Evolutionary conservation across 2,888 invertebrate genomes (phyloP), one percentile per base, ranked within the genome.

Genomic region (Caenorhabditis becei): DNA sequence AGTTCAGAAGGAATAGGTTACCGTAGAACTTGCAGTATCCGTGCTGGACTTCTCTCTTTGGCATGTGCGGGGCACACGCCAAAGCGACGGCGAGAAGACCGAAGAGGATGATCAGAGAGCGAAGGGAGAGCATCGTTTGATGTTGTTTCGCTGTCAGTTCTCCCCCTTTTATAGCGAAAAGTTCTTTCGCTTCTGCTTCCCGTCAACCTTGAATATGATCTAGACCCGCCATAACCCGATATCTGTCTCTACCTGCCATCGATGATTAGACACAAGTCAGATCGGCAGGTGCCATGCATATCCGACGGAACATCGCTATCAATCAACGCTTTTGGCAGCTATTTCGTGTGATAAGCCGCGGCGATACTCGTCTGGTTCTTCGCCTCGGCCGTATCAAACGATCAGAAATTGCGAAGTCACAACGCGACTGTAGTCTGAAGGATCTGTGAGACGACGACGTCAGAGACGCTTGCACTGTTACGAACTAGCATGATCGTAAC

Each of bases 11-110:
- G 14, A n/a, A 41, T 24, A 61, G 23, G 56, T 41, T 18, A 74
- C 74, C 67, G 32, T 75, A 75, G 54, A 67, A 67, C 44, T 75
- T 75, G 53, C 75, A 75, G 16, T 32, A 67, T 54, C 75, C 75
- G 47, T 67, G 75, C 51, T 75, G 51, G 11, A 70, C 69, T 26
- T 70, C 51, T 51, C 65, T 65, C 49, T 65, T 49, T 54, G 75
- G 75, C 66, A 61, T 66, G 59, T 75, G 67, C 14, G 75, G 75
- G 16, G 66, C 67, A 41, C 75, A 75, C 32, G 75, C 67, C 53
- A 75, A 54, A 2, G 67, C 67, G 18, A 75, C 24, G 24, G 67
- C 54, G 44, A 67, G 14, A 18, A 75, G 67, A 16, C 66, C 67
- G 35, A 75, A 61, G 8, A 75, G 61, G 47, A 75, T 67, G 54